These are phyloP conservation scores for Aplysia californica DNA, from an alignment of 1,140 invertebrate genomes.

Conservation along the genomic window DNA sequence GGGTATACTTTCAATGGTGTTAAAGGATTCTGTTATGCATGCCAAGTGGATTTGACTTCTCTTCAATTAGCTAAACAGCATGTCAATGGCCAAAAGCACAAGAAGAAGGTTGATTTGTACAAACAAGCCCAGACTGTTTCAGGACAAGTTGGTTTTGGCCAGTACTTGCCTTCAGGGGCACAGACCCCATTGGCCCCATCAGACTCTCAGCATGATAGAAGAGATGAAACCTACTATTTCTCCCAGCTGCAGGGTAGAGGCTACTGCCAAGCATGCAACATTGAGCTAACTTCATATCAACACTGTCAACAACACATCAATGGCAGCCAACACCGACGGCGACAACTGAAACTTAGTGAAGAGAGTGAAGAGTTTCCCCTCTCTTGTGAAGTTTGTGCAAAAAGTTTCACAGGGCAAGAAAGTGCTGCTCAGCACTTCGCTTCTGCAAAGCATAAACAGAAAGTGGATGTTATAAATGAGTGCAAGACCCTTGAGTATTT, in stretches of 20 bases:
- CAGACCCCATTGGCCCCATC: no score
- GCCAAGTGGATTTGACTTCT: background rate
- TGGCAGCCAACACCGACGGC: constrained; percentile 40
- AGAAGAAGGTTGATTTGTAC: no score
- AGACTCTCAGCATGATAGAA: no score
- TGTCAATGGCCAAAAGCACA: background rate
- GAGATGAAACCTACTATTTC: no score
- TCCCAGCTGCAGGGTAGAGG: no score
- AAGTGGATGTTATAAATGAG: constrained; percentile 2
- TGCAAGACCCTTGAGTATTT: no score
- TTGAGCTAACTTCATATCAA: constrained; percentile 40
- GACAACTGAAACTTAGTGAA: constrained; percentile 14
- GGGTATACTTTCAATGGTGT: background rate
- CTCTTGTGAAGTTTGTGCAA: constrained; percentile 48
- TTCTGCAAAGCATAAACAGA: constrained; percentile 47
- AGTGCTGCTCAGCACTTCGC: constrained; percentile 48
- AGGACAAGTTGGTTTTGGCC: no score
- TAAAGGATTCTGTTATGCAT: background rate
- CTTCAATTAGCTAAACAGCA: background rate
- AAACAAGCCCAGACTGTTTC: no score
- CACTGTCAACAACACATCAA: constrained; percentile 37
- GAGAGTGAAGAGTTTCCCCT: constrained; percentile 18
- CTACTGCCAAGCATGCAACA: constrained; percentile 40
- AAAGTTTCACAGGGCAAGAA: constrained; percentile 47
- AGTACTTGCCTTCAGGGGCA: no score